Evolutionary conservation across 2,797 vertebrate genomes (phyloP), one percentile per base, ranked within the genome.

Genomic region (Antennarius maculatus): DNA sequence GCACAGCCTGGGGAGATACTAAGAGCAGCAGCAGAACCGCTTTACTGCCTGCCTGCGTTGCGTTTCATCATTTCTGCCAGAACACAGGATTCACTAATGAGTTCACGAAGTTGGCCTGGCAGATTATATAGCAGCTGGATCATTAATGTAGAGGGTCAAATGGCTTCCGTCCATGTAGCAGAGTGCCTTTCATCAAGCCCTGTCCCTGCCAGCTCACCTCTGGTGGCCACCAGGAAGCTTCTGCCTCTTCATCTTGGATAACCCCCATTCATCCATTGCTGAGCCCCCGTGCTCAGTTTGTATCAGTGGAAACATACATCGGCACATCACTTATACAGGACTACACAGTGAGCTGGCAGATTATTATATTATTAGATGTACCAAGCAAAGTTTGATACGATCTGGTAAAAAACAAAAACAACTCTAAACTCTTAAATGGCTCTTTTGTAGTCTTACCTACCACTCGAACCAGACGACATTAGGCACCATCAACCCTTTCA

Each of bases 51-150:
- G 45, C 70, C 76, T 63, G 76, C 58, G 71, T 70, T 81, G 69
- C 5, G 65, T 82, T 80, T 84, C 71, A 83, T 91, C 84, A 85
- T 87, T 84, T 78, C 71, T 77, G 85, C 76, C 74, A 71, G 83
- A 80, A 84, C 69, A 75, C 76, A 86, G 74, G 86, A 82, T 90
- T 84, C 71, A 69, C 85, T 89, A 91, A 93, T 92, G 91, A 92
- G 90, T 86, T 88, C 76, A 61, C 52, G 6, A 58, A 70, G 74
- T 79, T 67, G 59, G 76, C 85, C 84, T 63, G 51, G 74, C 79
- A 90, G 81, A 89, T 90, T 86, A 86, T 75, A 74, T 72, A 86
- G 81, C 89, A 86, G 91, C 88, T 91, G 82, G 79, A 86, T 90
- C 88, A 89, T 92, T 91, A 92, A 82, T 60, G 66, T 68, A 37